Percentiles rank a stretch among this genome's conserved stretches.
Evolutionary conservation across 2,888 invertebrate genomes (phyloP).

Genomic region (Zhuqinia jingwanae): DNA sequence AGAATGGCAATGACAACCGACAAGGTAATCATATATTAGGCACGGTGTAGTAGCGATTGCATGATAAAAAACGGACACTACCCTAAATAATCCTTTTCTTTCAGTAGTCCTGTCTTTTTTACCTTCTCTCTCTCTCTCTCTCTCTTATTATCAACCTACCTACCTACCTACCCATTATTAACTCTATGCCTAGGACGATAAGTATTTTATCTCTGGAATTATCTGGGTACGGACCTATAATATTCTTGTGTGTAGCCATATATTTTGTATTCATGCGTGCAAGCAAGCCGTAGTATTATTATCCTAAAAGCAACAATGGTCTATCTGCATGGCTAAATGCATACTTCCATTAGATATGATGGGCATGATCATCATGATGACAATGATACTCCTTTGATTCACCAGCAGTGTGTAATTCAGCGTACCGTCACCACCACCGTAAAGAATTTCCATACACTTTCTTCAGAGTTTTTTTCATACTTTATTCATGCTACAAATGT

Average conservation of each 20-base stretch:
- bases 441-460: slow-evolving; percentile 18
- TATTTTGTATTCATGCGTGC: slow-evolving; percentile 4
- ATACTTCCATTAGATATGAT: too few relatives aligned
- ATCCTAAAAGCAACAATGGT: too few relatives aligned
- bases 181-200: too few relatives aligned
- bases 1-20: slow-evolving; percentile 65
- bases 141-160: not conserved
- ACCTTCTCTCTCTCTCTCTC: not conserved
- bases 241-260: not conserved
- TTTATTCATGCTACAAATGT: too few relatives aligned
- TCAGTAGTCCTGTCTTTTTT: not conserved
- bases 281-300: not conserved
- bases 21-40: slow-evolving; percentile 64
- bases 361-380: not conserved
- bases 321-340: not conserved
- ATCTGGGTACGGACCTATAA: slow-evolving; percentile 10
- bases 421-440: slow-evolving; percentile 45
- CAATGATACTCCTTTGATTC: slow-evolving; percentile 6
- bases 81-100: slow-evolving; percentile 35
- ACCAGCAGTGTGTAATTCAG: slow-evolving; percentile 45
- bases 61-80: slow-evolving; percentile 55
- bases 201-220: too few relatives aligned
- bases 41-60: slow-evolving; percentile 49
- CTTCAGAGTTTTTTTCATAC: not conserved
- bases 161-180: not conserved